These are phyloP conservation scores for Rattus rattus DNA, from an alignment of 2,113 vertebrate genomes.

Conservation along the genomic window DNA sequence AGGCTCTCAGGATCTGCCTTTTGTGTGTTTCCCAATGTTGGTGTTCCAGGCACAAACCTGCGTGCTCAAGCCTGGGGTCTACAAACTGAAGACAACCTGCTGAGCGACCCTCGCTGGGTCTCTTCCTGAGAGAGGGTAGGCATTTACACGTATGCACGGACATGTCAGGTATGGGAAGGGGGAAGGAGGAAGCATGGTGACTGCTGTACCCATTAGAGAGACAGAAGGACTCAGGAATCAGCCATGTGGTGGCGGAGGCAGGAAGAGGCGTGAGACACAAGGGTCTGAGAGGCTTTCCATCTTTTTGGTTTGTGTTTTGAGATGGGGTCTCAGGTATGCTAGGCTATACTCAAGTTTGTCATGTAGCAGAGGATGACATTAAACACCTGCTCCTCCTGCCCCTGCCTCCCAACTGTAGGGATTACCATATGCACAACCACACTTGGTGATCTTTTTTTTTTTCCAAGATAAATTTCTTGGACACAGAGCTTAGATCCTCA, in stretches of 20 bases:
- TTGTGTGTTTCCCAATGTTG: not conserved
- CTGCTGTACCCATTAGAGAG: not conserved
- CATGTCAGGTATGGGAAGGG: not conserved
- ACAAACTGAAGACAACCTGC: too few species aligned
- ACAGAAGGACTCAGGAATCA: too few species aligned
- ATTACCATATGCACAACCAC: not conserved
- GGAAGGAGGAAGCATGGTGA: not conserved
- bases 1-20: not conserved
- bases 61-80: not conserved
- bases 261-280: not conserved
- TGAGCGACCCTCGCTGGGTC: not conserved
- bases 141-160: too few species aligned
- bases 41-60: too few species aligned
- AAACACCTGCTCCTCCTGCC: not conserved
- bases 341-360: not conserved
- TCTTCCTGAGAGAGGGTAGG: not conserved
- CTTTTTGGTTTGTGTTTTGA: not conserved
- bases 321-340: not conserved
- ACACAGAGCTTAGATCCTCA: not conserved
- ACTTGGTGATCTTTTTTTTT: not conserved
- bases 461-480: not conserved
- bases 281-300: not conserved
- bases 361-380: not conserved
- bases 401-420: not conserved
- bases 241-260: not conserved